These are phyloP conservation scores for Steinernema khuongi DNA, from an alignment of 1,140 invertebrate genomes.

Conservation along the genomic window DNA sequence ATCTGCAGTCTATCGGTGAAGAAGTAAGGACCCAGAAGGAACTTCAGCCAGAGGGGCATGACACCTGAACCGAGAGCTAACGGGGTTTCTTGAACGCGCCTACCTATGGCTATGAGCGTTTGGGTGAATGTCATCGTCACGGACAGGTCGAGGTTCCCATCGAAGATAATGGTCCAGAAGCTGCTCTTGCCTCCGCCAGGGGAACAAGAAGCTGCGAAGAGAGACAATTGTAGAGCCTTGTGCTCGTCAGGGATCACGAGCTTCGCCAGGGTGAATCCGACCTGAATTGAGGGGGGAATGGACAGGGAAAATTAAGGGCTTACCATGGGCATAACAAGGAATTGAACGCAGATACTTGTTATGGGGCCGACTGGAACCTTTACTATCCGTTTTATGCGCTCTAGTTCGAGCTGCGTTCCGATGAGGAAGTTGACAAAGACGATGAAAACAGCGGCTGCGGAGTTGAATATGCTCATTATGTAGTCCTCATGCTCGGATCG, in stretches of 20 bases:
- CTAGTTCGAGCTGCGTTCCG: constrained; percentile 31
- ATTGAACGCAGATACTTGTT: constrained; percentile 60
- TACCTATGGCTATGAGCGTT: constrained; percentile 73
- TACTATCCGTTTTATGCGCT: constrained; percentile 25
- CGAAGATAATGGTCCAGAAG: constrained; percentile 62
- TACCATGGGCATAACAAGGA: constrained; percentile 59
- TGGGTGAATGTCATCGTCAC: constrained; percentile 68
- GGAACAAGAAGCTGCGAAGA: constrained; percentile 61
- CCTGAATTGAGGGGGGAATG: constrained; percentile 26
- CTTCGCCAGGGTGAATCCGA: constrained; percentile 37
- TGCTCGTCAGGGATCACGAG: constrained; percentile 43
- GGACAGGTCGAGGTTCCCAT: constrained; percentile 62
- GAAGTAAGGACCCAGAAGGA: constrained; percentile 70
- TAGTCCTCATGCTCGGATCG: constrained; percentile 22
- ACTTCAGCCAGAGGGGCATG: constrained; percentile 86
- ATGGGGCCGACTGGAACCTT: constrained; percentile 57
- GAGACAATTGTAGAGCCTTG: constrained; percentile 56
- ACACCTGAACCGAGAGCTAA: constrained; percentile 66
- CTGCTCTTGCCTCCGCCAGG: constrained; percentile 63
- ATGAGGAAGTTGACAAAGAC: constrained; percentile 34
- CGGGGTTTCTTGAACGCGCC: constrained; percentile 43
- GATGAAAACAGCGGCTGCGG: constrained; percentile 27
- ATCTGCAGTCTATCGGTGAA: constrained; percentile 69
- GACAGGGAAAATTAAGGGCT: neutral
- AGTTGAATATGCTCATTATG: constrained; percentile 30